Base-by-base conservation (phyloP, 1,140 invertebrate species). In the Hycleus phaleratus region DNA sequence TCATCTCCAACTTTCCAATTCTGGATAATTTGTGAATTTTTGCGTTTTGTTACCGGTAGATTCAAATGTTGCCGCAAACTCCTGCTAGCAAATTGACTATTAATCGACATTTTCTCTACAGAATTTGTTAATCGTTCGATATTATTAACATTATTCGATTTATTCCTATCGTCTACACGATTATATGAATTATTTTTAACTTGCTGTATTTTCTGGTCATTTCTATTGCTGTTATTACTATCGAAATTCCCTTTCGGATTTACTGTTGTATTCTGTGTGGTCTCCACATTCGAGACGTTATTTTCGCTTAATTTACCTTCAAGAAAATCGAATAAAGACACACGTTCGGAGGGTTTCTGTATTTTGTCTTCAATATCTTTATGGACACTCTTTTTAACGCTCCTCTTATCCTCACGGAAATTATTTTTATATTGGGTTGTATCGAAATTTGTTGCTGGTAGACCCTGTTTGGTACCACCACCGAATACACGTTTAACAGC, bases 281-380 rank as follows among this genome's bases (percentile, higher is more conserved):
- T 7, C 7, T 32, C 32, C 4, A 32, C 32, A 5, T 4, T 32
- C 7, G 32, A 5, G 12, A 12, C 50, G 46, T 67, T 58, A 48
- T 49, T 79, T 56, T 82, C 76, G 46, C 86, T 86, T 24, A 93
- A 75, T 76, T 91, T 91, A 63, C 88, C 85, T 70, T 91, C 88
- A 3, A 94, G 76, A 70, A 92, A 95, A 73, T 91, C 90, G 76
- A 93, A 93, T 2, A 94, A 73, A 1, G 89, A 92, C 1, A 91
- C 84, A 71, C 87, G 90, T 12, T 86, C 89, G 52, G 87, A 88
- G 2, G 90, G 90, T 73, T 90, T 92, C 18, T 78, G 78, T 40
- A 70, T 69, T 46, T 80, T 79, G 52, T 78, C 79, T 53, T 79
- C 78, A 84, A 81, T 66, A 83, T 85, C 58, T 79, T 81, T 47